A percentile compares a stretch with the other conserved stretches of the same genome.
Conservation (phyloP, 2,888 invertebrate genomes). For the Gastracanthus pulcherrimus region DNA sequence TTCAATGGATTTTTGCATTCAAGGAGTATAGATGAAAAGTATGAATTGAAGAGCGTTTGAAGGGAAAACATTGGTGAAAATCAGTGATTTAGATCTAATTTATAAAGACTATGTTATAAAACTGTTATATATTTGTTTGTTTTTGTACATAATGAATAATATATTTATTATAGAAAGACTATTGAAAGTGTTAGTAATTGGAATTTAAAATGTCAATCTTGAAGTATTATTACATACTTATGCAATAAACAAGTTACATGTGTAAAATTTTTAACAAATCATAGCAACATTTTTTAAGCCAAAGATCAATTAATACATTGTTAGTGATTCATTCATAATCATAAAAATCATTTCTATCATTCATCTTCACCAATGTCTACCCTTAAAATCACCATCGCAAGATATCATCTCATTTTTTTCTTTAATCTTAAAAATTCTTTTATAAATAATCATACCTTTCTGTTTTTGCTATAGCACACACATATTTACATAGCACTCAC, state of each 20-base stretch:
- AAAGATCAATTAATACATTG: neutral
- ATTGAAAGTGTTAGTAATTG: conserved; percentile 16
- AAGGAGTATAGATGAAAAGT: conserved; percentile 60
- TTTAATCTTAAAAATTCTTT: conserved; percentile 22
- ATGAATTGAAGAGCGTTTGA: conserved; percentile 63
- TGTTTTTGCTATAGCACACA: conserved; percentile 47
- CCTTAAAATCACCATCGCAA: neutral
- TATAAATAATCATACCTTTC: conserved; percentile 44
- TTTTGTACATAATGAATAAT: conserved; percentile 25
- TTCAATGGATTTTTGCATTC: conserved; percentile 68
- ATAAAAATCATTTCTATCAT: neutral
- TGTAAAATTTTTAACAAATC: conserved; percentile 8
- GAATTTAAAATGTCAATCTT: conserved; percentile 8
- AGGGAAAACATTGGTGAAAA: conserved; percentile 44
- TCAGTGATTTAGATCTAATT: conserved; percentile 1
- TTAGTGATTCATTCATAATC: neutral
- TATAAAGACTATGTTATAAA: neutral
- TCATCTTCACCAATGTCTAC: conserved; percentile 25
- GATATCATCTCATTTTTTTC: conserved; percentile 8
- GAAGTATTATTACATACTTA: conserved; percentile 10
- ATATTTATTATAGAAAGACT: conserved; percentile 27
- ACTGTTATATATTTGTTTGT: conserved; percentile 25
- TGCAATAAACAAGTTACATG: neutral
- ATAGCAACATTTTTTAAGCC: neutral
- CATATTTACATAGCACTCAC: conserved; percentile 58